phyloP scores from a whole-genome alignment of 2,113 vertebrate species.

The Colinus virginianus region DNA sequence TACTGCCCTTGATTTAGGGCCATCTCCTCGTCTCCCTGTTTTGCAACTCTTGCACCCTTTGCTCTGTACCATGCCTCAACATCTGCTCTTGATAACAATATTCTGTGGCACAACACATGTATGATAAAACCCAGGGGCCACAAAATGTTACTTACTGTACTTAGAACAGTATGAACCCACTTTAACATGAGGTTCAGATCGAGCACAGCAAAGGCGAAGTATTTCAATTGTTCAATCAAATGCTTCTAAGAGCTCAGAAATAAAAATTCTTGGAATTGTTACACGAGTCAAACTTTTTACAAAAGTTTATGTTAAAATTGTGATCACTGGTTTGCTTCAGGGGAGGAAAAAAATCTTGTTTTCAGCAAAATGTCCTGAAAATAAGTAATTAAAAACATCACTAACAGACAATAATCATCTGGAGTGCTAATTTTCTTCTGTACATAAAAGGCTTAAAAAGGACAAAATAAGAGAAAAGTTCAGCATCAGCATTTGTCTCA shows the following conservation, averaged over 20 bases:
- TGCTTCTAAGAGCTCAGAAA: not conserved
- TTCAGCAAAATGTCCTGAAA: slow-evolving; percentile 54
- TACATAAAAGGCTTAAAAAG: slow-evolving; percentile 31
- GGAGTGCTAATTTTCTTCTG: not conserved
- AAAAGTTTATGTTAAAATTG: slow-evolving; percentile 27
- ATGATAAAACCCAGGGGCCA: not conserved
- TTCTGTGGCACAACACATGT: not conserved
- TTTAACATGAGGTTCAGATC: not conserved
- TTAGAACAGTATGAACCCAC: not conserved
- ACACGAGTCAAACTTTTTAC: not conserved
- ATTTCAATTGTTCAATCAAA: not conserved
- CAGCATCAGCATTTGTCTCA: slow-evolving; percentile 42
- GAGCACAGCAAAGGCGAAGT: not conserved
- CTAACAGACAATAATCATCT: slow-evolving; percentile 28
- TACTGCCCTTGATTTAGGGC: accelerated
- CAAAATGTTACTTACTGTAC: not conserved
- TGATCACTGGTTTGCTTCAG: slow-evolving; percentile 11
- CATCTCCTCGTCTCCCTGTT: not conserved
- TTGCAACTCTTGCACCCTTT: not conserved
- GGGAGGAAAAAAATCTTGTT: not conserved
- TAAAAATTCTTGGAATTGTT: slow-evolving; percentile 24
- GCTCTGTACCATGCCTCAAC: not conserved
- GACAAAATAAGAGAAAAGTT: slow-evolving; percentile 6
- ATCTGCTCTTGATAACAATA: accelerated
- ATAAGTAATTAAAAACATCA: slow-evolving; percentile 40